phyloP scores from a whole-genome alignment of 1,140 invertebrate species.

The Patella vulgata region DNA sequence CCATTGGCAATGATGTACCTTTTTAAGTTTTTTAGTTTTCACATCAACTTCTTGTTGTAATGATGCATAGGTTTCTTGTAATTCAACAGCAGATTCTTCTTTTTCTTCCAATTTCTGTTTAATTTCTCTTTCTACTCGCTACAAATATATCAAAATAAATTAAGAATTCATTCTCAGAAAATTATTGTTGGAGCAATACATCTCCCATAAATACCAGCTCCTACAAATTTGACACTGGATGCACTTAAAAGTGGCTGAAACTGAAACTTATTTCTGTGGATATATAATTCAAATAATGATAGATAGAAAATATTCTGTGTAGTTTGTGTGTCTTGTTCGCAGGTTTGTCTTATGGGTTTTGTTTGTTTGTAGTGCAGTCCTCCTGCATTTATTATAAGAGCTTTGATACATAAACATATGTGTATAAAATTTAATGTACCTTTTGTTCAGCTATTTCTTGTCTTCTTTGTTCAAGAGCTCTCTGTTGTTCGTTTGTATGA shows the following conservation, averaged over 20 bases:
- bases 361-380: too few relatives aligned
- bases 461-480: conserved; percentile 81
- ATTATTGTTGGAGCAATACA: too few relatives aligned
- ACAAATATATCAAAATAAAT: conserved; percentile 6
- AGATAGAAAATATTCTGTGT: too few relatives aligned
- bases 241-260: too few relatives aligned
- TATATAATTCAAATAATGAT: too few relatives aligned
- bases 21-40: conserved; percentile 88
- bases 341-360: too few relatives aligned
- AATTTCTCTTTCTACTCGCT: conserved; percentile 79
- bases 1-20: too few relatives aligned
- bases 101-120: conserved; percentile 86
- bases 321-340: too few relatives aligned
- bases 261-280: too few relatives aligned
- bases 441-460: conserved; percentile 87
- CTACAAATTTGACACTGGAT: too few relatives aligned
- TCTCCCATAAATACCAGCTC: too few relatives aligned
- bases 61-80: conserved; percentile 85
- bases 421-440: conserved; percentile 62
- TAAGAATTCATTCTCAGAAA: too few relatives aligned
- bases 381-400: background rate
- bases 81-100: conserved; percentile 87
- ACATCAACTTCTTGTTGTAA: conserved; percentile 92
- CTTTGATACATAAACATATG: background rate
- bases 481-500: conserved; percentile 89